Base-by-base conservation (phyloP, 2,113 vertebrate genomes). In the Mellivora capensis region DNA sequence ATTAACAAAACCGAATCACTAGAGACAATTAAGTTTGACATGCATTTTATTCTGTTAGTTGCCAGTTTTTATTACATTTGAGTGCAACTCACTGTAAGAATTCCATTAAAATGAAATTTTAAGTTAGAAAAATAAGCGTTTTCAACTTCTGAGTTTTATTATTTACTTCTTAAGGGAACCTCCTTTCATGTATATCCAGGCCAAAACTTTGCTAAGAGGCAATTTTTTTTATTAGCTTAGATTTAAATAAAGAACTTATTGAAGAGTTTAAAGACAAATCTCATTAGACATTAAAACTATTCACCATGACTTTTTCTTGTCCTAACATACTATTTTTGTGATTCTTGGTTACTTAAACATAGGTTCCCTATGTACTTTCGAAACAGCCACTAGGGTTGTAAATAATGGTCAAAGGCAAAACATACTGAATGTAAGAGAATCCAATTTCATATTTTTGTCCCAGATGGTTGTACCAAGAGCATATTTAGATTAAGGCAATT, bases 401-500 rank as follows among this genome's bases (percentile, higher is more conserved):
- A 98, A 97, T 97, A 97, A 92, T 84, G 80, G 61, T 81, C 94
- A 96, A 91, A 77, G 93, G 52, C 57, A 96, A 81, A 98, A 91
- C 0, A 0, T 87, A 94, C 54, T 52, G 17, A 93, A 88, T 91
- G 69, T 93, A 0, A 0, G 3, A 96, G 76, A 95, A 79, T 71
- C 7, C 93, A 96, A 95, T 97, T 97, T 97, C 91, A 96, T 64
- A 96, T 87, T 96, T 98, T 98, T 97, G 74, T 97, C 97, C 98
- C 82, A 93, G 97, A 97, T 18, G 10, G 52, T 93, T 98, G 62
- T 98, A 91, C 86, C 72, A 91, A 97, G 94, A 98, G 61, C 93
- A 93, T 94, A 98, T 98, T 97, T 98, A 97, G 62, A 98, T 90
- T 97, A 97, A 98, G 97, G 97, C 96, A 97, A 98, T 98, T 98